phyloP scores from a whole-genome alignment of 2,113 vertebrate species.

The Loxodonta africana region DNA sequence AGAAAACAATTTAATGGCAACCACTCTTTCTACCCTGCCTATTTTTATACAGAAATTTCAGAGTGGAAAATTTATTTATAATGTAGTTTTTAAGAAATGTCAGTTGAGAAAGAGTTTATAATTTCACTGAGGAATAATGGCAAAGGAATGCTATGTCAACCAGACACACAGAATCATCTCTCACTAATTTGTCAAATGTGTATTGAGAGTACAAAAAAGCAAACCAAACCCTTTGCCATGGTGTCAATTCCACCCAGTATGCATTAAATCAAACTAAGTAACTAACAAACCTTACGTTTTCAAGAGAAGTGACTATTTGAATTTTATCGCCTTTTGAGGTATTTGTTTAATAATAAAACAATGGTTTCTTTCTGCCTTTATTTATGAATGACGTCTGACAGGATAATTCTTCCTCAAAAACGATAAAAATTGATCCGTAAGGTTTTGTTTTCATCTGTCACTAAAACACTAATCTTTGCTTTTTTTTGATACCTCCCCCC shows the following conservation, averaged over 20 bases:
- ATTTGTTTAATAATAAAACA: constrained; percentile 25
- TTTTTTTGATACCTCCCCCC: neutral
- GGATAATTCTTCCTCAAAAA: neutral
- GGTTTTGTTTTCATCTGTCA: constrained; percentile 17
- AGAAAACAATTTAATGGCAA: neutral
- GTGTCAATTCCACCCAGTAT: neutral
- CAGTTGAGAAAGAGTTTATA: constrained; percentile 8
- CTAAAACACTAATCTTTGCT: neutral
- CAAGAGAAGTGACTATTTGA: neutral
- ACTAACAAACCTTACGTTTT: neutral
- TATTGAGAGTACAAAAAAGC: neutral
- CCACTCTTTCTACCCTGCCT: neutral
- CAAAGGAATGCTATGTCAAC: neutral
- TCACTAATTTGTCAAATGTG: neutral
- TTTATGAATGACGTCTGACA: neutral
- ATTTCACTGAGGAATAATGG: constrained; percentile 11
- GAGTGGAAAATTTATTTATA: neutral
- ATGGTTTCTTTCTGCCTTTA: neutral
- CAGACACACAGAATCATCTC: neutral
- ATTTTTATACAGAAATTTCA: constrained; percentile 39
- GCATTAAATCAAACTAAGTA: neutral
- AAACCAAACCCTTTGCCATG: too few species aligned
- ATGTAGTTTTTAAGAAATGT: neutral
- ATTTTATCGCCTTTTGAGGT: constrained; percentile 45
- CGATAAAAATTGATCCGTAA: constrained; percentile 9